Conservation (phyloP, 2,888 invertebrate genomes). For the Mythimna impura region DNA sequence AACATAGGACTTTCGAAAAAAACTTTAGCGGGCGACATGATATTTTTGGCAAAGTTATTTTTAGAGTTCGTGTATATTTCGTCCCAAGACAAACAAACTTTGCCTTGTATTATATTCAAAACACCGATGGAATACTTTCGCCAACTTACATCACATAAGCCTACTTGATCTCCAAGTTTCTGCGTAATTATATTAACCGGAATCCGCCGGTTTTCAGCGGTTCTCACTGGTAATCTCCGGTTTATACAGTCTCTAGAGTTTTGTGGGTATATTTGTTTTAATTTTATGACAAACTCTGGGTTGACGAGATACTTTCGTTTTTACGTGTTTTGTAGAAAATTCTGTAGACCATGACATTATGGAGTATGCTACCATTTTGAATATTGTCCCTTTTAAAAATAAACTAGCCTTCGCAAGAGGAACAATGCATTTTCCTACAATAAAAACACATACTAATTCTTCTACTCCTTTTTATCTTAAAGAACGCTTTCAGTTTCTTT, state of each 20-base stretch:
- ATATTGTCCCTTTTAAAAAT: too few relatives aligned
- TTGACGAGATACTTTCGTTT: conserved; percentile 24
- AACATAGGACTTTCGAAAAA: background rate
- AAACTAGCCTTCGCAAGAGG: too few relatives aligned
- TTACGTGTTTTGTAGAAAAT: conserved; percentile 20
- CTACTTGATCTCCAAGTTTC: conserved; percentile 64
- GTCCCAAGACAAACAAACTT: conserved; percentile 20
- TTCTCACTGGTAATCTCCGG: conserved; percentile 64
- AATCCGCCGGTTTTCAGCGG: conserved; percentile 61
- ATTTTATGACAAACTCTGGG: conserved; percentile 53
- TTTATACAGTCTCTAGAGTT: conserved; percentile 63
- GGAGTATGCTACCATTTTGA: background rate
- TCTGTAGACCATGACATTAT: background rate
- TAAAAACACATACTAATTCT: too few relatives aligned
- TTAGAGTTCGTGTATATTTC: conserved; percentile 9
- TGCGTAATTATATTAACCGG: conserved; percentile 66
- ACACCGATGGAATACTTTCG: conserved; percentile 56
- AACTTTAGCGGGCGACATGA: background rate
- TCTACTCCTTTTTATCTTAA: too few relatives aligned
- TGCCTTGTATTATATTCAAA: conserved; percentile 41
- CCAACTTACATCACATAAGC: conserved; percentile 57
- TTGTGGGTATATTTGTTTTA: conserved; percentile 62
- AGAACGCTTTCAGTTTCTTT: too few relatives aligned
- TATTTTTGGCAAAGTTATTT: background rate
- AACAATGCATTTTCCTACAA: background rate